Base-by-base conservation (phyloP, 1,140 invertebrate genomes). In the Pteromalus puparum region DNA sequence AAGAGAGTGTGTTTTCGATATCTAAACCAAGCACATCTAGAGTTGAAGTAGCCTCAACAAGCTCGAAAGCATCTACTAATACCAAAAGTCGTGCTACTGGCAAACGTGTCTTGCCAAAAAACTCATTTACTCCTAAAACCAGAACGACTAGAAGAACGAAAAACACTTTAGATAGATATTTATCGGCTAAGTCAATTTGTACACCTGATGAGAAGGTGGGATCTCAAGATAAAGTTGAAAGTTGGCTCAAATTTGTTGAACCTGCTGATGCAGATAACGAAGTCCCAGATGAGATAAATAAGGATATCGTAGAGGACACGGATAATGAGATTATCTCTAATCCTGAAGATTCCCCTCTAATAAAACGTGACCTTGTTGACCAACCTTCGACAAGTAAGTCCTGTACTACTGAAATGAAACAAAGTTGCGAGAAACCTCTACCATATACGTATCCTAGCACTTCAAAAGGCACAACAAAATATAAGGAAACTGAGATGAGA, bases 171-270 rank as follows among this genome's bases (percentile, higher is more conserved):
- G 0, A 77, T 10, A 81, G 38, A 61, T 85, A 81, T 85, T 77
- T 76, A 53, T n/a, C 42, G n/a, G 75, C 26, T 24, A 34, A 76
- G 15, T 1, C 53, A 72, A 24, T 79, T 65, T 61, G 0, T 82
- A 26, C 3, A 48, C 26, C 79, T 38, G 18, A 85, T 61, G 24
- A 76, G 34, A 10, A 18, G 26, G n/a, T 85, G n/a, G 24, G 70
- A 21, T 28, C 61, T 24, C n/a, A 77, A 53, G n/a, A 67, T 30
- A 88, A 84, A 61, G 84, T 88, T 13, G 70, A 70, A 73, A 68
- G 24, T 61, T 88, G 87, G 87, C 77, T 88, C 0, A n/a, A 85
- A 26, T 38, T 73, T 73, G 6, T 78, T n/a, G 46, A 77, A 1
- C 53, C 53, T 28, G 46, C 12, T 76, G n/a, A 24, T 2, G 24